phyloP scores from a whole-genome alignment of 1,140 invertebrate genomes.

The Euura lappo region DNA sequence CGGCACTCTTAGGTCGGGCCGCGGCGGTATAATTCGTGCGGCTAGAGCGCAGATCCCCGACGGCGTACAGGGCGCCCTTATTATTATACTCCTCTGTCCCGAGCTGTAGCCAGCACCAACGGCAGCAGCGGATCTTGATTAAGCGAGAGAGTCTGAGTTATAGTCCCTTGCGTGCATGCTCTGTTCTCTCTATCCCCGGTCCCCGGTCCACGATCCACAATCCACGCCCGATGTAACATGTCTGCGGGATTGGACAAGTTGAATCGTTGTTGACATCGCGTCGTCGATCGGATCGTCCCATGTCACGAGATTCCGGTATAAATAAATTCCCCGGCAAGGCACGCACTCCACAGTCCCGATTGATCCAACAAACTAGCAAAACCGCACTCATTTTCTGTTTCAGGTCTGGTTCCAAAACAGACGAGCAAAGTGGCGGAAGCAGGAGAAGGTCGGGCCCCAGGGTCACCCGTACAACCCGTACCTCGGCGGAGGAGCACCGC shows the following conservation, averaged over 20 bases:
- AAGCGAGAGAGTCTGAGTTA: background rate
- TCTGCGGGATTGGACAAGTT: conserved; percentile 43
- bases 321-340: background rate
- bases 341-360: background rate
- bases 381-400: conserved; percentile 49
- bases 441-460: conserved; percentile 91
- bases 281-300: conserved; percentile 33
- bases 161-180: background rate
- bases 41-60: no score
- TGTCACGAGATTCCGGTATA: conserved; percentile 39
- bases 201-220: background rate
- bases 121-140: background rate
- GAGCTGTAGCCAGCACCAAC: background rate
- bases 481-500: conserved; percentile 67
- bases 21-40: no score
- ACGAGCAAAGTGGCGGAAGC: conserved; percentile 90
- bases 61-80: no score
- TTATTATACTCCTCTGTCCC: no score
- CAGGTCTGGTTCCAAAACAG: conserved; percentile 96
- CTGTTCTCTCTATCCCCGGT: no score
- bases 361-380: conserved; percentile 12
- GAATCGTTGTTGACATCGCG: conserved; percentile 41
- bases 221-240: no score
- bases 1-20: no score
- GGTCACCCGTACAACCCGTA: conserved; percentile 90